Percentiles rank a stretch among this genome's conserved stretches.
These are phyloP conservation scores for Syngnathus rostellatus DNA, from an alignment of 2,797 vertebrate species.

Conservation along the genomic window DNA sequence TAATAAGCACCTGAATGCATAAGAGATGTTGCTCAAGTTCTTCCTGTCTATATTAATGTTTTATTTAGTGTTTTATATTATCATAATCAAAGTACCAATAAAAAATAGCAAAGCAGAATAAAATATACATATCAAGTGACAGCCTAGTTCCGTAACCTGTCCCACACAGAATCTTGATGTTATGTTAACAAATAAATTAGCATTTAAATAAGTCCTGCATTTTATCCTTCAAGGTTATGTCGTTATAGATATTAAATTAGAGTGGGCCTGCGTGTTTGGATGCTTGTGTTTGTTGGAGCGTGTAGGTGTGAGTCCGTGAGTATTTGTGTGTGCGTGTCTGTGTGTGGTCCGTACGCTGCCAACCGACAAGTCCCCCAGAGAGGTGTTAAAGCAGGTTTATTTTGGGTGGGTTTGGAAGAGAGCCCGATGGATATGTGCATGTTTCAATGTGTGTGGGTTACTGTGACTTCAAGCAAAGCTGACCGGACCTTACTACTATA, in stretches of 20 bases:
- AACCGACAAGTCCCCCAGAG: constrained; percentile 61
- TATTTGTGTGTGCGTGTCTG: constrained; percentile 23
- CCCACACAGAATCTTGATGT: constrained; percentile 73
- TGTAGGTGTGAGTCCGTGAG: constrained; percentile 18
- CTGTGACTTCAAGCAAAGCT: constrained; percentile 29
- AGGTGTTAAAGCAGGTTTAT: constrained; percentile 64
- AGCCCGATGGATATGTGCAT: constrained; percentile 32
- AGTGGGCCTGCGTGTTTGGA: constrained; percentile 26
- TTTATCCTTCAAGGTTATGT: constrained; percentile 82
- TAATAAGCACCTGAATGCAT: constrained; percentile 72
- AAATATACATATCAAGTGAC: constrained; percentile 81
- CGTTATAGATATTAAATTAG: constrained; percentile 82
- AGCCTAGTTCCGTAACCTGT: constrained; percentile 73
- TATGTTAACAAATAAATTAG: constrained; percentile 85
- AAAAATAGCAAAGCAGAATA: constrained; percentile 79
- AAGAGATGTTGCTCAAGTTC: constrained; percentile 67
- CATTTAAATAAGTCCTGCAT: constrained; percentile 81
- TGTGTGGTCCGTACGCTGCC: constrained; percentile 65
- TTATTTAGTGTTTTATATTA: constrained; percentile 81
- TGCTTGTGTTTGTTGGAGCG: constrained; percentile 10
- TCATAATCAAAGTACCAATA: constrained; percentile 81
- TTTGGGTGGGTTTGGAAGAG: constrained; percentile 55
- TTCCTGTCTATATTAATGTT: constrained; percentile 79
- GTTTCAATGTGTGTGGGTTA: constrained; percentile 28
- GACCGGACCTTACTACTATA: constrained; percentile 48